phyloP scores from a whole-genome alignment of 2,113 vertebrate species.

The Verasper variegatus region DNA sequence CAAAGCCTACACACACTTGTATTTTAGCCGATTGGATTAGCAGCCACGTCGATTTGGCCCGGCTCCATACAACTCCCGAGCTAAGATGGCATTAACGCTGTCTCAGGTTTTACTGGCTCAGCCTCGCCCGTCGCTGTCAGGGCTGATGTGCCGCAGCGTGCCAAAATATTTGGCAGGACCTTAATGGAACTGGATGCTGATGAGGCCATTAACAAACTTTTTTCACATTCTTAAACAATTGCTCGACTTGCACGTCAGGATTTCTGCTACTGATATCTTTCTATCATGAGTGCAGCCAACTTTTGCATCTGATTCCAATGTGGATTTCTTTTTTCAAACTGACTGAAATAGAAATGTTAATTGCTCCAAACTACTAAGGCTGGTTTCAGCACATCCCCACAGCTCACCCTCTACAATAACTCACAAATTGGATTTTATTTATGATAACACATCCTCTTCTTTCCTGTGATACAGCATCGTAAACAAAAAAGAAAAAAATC shows the following conservation, averaged over 20 bases:
- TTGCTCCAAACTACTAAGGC: not conserved
- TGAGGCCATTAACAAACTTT: constrained; percentile 3
- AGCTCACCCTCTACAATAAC: not conserved
- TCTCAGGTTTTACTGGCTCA: constrained; percentile 45
- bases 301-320: not conserved
- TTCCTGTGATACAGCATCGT: constrained; percentile 13
- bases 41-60: constrained; percentile 57
- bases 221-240: constrained; percentile 17
- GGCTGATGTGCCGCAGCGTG: constrained; percentile 32
- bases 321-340: not conserved
- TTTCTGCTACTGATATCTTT: not conserved
- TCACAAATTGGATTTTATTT: constrained; percentile 21
- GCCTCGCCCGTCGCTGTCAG: constrained; percentile 5
- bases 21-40: constrained; percentile 81
- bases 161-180: constrained; percentile 55
- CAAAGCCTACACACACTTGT: constrained; percentile 74
- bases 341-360: constrained; percentile 26
- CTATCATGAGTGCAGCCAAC: not conserved
- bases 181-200: constrained; percentile 35
- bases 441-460: constrained; percentile 24
- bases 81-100: constrained; percentile 68
- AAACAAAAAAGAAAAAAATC: constrained; percentile 24
- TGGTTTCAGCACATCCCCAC: constrained; percentile 4
- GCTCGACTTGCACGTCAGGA: not conserved
- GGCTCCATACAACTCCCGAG: constrained; percentile 58